Percentiles rank a stretch among this genome's conserved stretches.
phyloP scores from a whole-genome alignment of 2,113 vertebrate genomes.

The Gallinago media region DNA sequence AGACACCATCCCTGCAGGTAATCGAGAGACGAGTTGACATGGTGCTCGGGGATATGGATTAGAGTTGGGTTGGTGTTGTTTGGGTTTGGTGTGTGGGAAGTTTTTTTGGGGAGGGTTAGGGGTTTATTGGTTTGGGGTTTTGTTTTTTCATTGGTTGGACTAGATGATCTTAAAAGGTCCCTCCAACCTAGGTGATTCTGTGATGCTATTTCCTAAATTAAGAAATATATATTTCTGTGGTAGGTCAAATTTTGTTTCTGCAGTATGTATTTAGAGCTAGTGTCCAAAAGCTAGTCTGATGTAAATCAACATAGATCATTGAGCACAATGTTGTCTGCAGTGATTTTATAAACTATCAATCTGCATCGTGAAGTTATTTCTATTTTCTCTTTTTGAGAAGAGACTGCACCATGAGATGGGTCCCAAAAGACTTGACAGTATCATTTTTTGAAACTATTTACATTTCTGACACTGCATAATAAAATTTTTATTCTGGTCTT shows the following conservation, averaged over 20 bases:
- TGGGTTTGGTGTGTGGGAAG: no score
- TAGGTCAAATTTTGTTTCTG: not conserved
- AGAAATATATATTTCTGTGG: not conserved
- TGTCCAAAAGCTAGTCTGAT: not conserved
- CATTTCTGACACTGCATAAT: constrained; percentile 61
- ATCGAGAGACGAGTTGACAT: no score
- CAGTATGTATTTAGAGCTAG: not conserved
- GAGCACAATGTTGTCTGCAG: not conserved
- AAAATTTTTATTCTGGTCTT: constrained; percentile 71
- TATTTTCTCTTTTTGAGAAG: not conserved
- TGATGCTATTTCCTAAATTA: not conserved
- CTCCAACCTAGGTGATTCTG: no score
- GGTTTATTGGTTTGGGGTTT: no score
- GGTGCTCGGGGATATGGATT: no score
- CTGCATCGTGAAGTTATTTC: not conserved
- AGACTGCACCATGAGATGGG: not conserved
- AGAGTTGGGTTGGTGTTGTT: no score
- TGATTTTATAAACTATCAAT: not conserved
- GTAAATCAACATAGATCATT: not conserved
- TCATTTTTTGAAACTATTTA: constrained; percentile 65
- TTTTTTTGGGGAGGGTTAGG: no score
- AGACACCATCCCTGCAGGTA: no score
- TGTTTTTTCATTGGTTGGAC: no score
- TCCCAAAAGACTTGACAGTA: constrained; percentile 4
- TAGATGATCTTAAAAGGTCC: no score